These are phyloP conservation scores for Siderastrea siderea DNA, from an alignment of 92 coral and sea anemone species.

Conservation along the genomic window DNA sequence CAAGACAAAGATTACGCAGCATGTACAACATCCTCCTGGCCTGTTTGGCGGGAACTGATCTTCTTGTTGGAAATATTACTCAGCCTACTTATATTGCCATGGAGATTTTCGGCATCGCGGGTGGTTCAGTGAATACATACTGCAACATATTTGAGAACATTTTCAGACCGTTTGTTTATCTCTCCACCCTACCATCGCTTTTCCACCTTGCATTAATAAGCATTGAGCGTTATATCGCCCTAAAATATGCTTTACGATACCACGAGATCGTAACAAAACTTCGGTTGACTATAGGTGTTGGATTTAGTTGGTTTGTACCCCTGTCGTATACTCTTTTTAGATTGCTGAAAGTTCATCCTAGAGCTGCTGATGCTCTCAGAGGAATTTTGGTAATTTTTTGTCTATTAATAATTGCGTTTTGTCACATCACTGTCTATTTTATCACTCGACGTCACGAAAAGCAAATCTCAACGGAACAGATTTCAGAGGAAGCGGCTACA, in stretches of 20 bases:
- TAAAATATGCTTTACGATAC: background rate
- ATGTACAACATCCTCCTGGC: constrained; percentile 16
- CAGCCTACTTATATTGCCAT: background rate
- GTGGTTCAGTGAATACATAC: constrained; percentile 8
- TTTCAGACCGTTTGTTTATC: background rate
- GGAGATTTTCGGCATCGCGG: constrained; percentile 1
- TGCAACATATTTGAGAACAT: background rate
- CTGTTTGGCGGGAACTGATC: constrained; percentile 24
- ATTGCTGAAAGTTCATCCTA: background rate
- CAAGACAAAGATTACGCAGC: constrained; percentile 5
- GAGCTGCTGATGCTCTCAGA: background rate
- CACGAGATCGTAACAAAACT: background rate
- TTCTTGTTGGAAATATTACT: background rate
- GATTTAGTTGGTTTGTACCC: background rate
- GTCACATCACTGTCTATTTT: background rate
- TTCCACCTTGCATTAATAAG: background rate
- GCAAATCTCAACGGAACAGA: constrained; percentile 13
- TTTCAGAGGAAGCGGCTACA: background rate
- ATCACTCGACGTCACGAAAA: constrained; percentile 18
- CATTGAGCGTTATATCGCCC: background rate
- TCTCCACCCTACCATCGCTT: background rate
- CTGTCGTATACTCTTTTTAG: background rate
- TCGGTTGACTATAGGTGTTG: background rate
- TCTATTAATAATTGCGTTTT: background rate
- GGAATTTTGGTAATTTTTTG: background rate